Base-by-base conservation (phyloP, 2,888 invertebrate species). In the Tridacna gigas region DNA sequence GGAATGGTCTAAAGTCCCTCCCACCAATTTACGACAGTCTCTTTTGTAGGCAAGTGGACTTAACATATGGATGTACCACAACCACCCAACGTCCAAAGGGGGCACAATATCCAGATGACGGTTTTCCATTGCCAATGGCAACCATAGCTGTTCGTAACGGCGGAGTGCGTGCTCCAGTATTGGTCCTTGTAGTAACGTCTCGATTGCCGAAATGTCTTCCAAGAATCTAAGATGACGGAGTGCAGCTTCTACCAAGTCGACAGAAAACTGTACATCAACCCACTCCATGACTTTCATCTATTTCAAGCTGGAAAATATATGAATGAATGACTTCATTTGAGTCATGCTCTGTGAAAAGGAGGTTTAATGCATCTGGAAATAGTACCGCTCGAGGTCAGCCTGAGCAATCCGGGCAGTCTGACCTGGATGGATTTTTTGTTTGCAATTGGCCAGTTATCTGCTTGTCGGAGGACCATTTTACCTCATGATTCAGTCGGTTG, bases 91-190 rank as follows among this genome's bases (percentile, higher is more conserved):
- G 56, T 87, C 87, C 13, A 87, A 48, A 15, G 87, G 87, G 18
- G 87, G 77, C 0, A 77, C 74, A 15, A 87, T 67, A 20, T 79
- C 73, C 15, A 48, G 45, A 7, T 65, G 60, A 0, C 77, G 80
- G 75, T 83, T 37, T 25, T 82, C 81, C 73, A 71, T 37, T 0
- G 83, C 87, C 25, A 87, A 69, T 18, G 82, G 84, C 15, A 87
- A 51, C 87, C 87, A 87, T 25, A 84, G 51, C 61, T 87, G 82
- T 63, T 87, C 87, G 47, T 87, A 87, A 7, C 87, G 75, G 15
- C 79, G 73, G 0, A 80, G 60, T 0, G 81, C 80, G 25, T 79
- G 83, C 25, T 79, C 67, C 45, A 86, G 74, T 22, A 73, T 61
- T 5, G 47, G 28, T 0, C 74, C 80, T 45, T 28, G 75, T n/a